Base-by-base conservation (phyloP, 2,113 vertebrate genomes). In the Mirza zaza region DNA sequence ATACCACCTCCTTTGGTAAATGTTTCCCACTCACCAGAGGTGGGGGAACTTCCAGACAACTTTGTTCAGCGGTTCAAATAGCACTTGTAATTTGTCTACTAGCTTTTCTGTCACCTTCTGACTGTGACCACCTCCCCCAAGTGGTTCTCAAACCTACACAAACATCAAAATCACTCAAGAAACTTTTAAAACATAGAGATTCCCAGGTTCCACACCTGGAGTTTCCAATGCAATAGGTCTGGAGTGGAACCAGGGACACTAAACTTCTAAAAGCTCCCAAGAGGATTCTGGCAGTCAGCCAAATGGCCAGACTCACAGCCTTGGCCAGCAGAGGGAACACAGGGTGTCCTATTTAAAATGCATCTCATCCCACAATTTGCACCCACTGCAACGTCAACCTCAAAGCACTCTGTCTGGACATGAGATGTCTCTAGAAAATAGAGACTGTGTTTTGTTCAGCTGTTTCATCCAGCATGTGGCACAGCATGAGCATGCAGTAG, bases 401-500 rank as follows among this genome's bases (percentile, higher is more conserved):
- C 48, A 10, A 82, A 77, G 17, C 8, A 61, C 67, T 48, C 77
- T 29, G 34, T 67, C 65, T 61, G 34, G 23, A 77, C 17, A 25
- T 12, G n/a, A 48, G 27, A 45, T 7, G 7, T 23, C 42, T 32
- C 45, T 21, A 39, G 61, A 29, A n/a, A 59, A 27, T 0, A 25
- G 45, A 42, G 29, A 45, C 50, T 1, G 3, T n/a, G 20, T n/a
- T 85, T 71, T 13, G 23, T 34, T 21, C n/a, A 39, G 36, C 5
- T 27, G 63, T 50, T 14, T 82, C 20, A 63, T 11, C 34, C 29
- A 70, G 10, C 73, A 4, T 8, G 48, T 4, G 18, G n/a, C n/a
- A 14, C 0, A 8, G 25, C 34, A 50, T 42, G 29, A 2, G 45
- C 29, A 25, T 1, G 18, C 0, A 18, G 48, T 6, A 68, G 34